Percentiles rank a stretch among this genome's conserved stretches.
These are phyloP conservation scores for Leptura quadrifasciata DNA, from an alignment of 2,888 invertebrate genomes.

Conservation along the genomic window DNA sequence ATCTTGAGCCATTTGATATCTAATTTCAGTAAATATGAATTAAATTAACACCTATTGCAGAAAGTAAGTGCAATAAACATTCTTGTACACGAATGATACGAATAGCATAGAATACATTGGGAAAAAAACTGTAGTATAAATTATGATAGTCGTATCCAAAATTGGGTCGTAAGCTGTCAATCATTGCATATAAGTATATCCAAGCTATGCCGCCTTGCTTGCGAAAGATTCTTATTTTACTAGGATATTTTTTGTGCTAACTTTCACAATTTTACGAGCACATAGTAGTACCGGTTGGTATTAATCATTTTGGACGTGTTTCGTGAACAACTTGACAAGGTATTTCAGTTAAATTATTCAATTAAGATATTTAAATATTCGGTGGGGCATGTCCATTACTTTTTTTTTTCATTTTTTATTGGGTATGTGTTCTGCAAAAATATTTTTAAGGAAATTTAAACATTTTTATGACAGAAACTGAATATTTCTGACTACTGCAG, in stretches of 20 bases:
- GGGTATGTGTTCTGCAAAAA: no score
- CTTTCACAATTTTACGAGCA: constrained; percentile 36
- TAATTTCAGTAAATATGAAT: no score
- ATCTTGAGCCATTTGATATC: no score
- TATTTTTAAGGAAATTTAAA: no score
- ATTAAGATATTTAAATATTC: background rate
- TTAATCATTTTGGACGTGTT: constrained; percentile 35
- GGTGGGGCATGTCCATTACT: background rate
- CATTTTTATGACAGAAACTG: no score
- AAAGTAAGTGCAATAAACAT: background rate
- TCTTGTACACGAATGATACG: background rate
- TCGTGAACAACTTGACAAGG: background rate
- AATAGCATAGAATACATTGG: background rate
- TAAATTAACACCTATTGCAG: no score
- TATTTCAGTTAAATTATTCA: background rate
- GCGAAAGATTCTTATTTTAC: constrained; percentile 27
- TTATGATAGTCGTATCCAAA: background rate
- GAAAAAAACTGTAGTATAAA: background rate
- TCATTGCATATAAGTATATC: constrained; percentile 13
- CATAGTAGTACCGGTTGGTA: background rate
- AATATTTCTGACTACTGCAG: no score
- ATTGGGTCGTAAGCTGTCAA: constrained; percentile 33
- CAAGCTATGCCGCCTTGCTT: constrained; percentile 10
- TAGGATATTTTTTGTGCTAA: constrained; percentile 15
- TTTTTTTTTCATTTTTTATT: no score